phyloP scores from a whole-genome alignment of 2,113 vertebrate species.

The Hiodon alosoides region DNA sequence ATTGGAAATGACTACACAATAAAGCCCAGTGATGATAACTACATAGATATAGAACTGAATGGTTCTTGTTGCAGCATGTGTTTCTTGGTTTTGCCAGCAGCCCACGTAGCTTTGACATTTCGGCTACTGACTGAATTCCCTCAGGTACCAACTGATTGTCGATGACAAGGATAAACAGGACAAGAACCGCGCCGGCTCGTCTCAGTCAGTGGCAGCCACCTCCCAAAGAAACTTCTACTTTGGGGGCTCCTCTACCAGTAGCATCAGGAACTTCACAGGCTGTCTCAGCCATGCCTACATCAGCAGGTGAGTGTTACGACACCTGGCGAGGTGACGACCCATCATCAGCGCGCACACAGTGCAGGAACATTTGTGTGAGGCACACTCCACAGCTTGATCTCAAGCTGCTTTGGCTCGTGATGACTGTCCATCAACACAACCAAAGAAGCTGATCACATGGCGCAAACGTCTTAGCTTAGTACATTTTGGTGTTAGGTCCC shows the following conservation, averaged over 20 bases:
- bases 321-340: background rate
- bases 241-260: constrained; percentile 76
- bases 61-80: no score
- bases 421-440: no score
- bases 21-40: no score
- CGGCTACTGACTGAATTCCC: background rate
- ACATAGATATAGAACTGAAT: no score
- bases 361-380: background rate
- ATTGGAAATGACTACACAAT: no score
- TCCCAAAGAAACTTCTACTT: constrained; percentile 74
- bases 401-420: no score
- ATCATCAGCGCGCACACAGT: background rate
- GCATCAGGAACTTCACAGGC: constrained; percentile 85
- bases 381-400: no score
- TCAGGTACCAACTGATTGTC: constrained; percentile 78
- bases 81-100: background rate
- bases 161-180: constrained; percentile 78
- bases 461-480: no score
- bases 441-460: no score
- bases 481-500: no score
- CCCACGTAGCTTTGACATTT: background rate
- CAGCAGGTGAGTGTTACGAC: constrained; percentile 65
- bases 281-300: constrained; percentile 94
- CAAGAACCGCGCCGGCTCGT: constrained; percentile 60
- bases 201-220: constrained; percentile 39